Evolutionary conservation across 2,888 invertebrate species (phyloP).

Genomic region (Lepidocyrtoides sp.): DNA sequence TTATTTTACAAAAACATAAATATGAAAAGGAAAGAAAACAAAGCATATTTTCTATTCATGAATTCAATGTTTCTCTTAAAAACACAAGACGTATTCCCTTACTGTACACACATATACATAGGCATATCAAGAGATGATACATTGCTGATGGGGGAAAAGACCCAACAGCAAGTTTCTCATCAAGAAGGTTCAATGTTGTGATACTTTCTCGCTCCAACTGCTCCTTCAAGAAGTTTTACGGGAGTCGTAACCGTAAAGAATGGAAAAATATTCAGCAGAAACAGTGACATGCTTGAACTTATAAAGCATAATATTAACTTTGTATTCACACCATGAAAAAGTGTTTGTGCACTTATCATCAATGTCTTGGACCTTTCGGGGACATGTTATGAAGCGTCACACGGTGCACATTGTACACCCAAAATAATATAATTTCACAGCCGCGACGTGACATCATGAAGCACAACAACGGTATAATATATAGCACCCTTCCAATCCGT

Average conservation of each 20-base stretch:
- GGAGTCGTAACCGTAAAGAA: background rate
- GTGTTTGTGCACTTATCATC: background rate
- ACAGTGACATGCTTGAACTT: background rate
- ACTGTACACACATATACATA: too few species aligned
- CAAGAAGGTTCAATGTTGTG: slow-evolving; percentile 35
- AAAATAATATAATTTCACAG: background rate
- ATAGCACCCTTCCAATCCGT: slow-evolving; percentile 28
- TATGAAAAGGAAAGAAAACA: slow-evolving; percentile 41
- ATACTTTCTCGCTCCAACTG: slow-evolving; percentile 45
- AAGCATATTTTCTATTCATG: slow-evolving; percentile 42
- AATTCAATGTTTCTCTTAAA: slow-evolving; percentile 30
- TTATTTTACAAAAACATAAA: slow-evolving; percentile 71
- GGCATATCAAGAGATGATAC: background rate
- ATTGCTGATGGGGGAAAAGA: slow-evolving; percentile 18
- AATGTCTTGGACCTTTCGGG: background rate
- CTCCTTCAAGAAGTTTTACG: slow-evolving; percentile 46
- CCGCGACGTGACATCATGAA: slow-evolving; percentile 21
- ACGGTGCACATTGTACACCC: background rate
- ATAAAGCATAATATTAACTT: background rate
- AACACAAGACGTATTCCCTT: background rate
- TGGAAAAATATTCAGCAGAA: background rate
- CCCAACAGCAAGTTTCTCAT: slow-evolving; percentile 57
- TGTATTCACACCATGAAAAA: background rate
- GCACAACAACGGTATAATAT: background rate
- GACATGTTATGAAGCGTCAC: slow-evolving; percentile 60